Evolutionary conservation across 2,113 vertebrate species (phyloP).

Genomic region (Anarrhichthys ocellatus): DNA sequence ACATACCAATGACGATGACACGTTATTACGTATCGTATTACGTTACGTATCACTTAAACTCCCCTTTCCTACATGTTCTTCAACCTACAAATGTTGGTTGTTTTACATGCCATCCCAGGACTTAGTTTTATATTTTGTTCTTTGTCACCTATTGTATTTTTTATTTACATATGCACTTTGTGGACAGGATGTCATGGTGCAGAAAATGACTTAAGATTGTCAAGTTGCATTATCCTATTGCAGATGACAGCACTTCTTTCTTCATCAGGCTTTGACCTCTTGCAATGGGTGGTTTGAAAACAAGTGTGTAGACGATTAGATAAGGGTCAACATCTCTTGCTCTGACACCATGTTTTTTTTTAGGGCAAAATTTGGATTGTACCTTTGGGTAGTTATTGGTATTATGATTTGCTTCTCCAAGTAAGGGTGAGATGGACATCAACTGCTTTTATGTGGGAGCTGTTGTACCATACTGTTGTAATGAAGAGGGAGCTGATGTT

Average conservation of each 20-base stretch:
- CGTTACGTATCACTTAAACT: too few species aligned
- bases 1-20: background rate
- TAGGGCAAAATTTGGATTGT: background rate
- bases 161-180: background rate
- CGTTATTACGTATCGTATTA: background rate
- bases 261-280: background rate
- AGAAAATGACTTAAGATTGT: background rate
- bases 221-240: background rate
- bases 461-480: background rate
- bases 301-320: background rate
- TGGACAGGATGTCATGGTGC: background rate
- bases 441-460: constrained; percentile 25
- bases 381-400: background rate
- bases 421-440: background rate
- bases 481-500: constrained; percentile 7
- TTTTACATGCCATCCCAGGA: background rate
- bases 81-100: background rate
- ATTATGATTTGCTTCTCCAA: background rate
- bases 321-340: background rate
- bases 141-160: background rate
- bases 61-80: background rate
- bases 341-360: background rate
- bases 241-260: background rate
- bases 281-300: background rate
- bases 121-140: background rate